These are phyloP conservation scores for Argopecten irradians DNA, from an alignment of 1,140 invertebrate species.

Conservation along the genomic window DNA sequence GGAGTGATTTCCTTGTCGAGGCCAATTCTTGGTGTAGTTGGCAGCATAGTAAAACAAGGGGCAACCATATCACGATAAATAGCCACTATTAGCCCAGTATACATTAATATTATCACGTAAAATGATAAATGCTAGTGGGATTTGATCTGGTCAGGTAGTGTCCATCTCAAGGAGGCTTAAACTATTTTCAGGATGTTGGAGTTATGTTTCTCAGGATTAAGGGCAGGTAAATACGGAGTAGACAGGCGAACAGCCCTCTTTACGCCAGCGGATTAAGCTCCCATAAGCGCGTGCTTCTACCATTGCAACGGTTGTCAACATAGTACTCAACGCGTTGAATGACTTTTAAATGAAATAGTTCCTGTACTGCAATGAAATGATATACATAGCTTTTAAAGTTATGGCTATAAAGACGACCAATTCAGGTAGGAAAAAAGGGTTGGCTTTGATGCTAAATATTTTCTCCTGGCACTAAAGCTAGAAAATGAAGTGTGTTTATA, in stretches of 20 bases:
- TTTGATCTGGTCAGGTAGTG: not conserved
- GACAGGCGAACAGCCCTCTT: not conserved
- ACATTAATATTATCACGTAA: not conserved
- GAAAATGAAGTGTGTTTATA: constrained; percentile 23
- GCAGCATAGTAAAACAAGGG: not conserved
- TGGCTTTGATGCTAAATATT: constrained; percentile 18
- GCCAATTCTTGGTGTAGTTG: not conserved
- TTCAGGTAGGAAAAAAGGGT: not conserved
- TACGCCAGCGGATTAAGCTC: not conserved
- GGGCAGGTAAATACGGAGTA: not conserved
- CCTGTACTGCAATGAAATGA: not conserved
- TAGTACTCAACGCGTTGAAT: not conserved
- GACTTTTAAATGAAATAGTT: constrained; percentile 1
- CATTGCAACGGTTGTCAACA: not conserved
- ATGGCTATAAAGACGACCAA: not conserved
- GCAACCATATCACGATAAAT: not conserved
- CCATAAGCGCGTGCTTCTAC: constrained; percentile 4
- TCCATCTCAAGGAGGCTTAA: constrained; percentile 10
- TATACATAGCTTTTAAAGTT: not conserved
- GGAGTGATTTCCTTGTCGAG: not conserved
- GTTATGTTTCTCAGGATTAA: not conserved
- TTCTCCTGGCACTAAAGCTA: not conserved
- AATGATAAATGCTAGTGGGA: not conserved
- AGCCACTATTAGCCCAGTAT: not conserved
- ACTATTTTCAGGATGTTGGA: not conserved